These are phyloP conservation scores for Scelioninae gen. 2 DNA, from an alignment of 2,888 invertebrate genomes.

Conservation along the genomic window DNA sequence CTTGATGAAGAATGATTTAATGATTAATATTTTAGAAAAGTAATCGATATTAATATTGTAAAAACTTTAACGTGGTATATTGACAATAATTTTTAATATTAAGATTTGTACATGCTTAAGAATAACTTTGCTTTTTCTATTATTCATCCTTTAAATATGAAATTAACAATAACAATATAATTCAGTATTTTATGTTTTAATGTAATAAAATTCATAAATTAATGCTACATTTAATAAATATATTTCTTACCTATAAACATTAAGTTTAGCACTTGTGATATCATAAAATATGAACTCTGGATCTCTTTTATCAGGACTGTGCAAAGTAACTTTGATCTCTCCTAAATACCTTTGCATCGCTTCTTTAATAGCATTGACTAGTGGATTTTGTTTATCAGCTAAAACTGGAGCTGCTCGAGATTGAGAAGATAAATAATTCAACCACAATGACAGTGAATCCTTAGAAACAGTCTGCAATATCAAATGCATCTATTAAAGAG, in stretches of 20 bases:
- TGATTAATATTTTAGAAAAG: too few species aligned
- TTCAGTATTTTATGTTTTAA: too few species aligned
- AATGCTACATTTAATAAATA: conserved; percentile 6
- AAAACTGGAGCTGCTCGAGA: conserved; percentile 86
- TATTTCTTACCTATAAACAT: conserved; percentile 87
- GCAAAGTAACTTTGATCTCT: conserved; percentile 83
- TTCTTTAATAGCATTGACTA: conserved; percentile 84
- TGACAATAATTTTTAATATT: too few species aligned
- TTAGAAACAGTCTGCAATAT: conserved; percentile 83
- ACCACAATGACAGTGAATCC: conserved; percentile 84
- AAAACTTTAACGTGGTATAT: too few species aligned
- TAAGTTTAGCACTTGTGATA: conserved; percentile 85
- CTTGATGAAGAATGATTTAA: too few species aligned
- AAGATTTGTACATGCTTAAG: too few species aligned
- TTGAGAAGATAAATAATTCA: conserved; percentile 83
- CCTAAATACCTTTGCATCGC: conserved; percentile 85
- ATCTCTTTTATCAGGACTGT: conserved; percentile 88
- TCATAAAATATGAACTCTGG: conserved; percentile 96
- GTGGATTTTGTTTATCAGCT: conserved; percentile 80
- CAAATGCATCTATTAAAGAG: not conserved
- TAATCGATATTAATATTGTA: too few species aligned
- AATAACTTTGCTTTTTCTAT: too few species aligned
- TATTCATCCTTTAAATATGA: too few species aligned
- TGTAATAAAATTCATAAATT: too few species aligned
- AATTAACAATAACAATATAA: too few species aligned